phyloP scores from a whole-genome alignment of 2,888 invertebrate genomes.

The Idaea dimidiata region DNA sequence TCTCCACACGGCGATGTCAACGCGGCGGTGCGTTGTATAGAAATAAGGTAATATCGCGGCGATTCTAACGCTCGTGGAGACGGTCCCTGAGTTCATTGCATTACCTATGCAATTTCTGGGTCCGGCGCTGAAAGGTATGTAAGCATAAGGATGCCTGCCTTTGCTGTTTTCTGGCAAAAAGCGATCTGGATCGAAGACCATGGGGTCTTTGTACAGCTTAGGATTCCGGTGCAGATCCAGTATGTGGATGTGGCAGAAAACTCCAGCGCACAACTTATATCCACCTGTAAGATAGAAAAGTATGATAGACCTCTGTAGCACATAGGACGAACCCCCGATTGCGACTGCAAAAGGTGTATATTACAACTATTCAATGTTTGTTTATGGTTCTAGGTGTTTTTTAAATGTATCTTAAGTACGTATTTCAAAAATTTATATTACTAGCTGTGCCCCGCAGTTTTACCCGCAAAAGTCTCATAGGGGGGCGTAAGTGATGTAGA shows the following conservation, averaged over 20 bases:
- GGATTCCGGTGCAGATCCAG: constrained; percentile 83
- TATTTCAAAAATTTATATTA: not conserved
- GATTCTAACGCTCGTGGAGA: too few relatives aligned
- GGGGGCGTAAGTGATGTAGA: too few relatives aligned
- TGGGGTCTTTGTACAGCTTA: constrained; percentile 82
- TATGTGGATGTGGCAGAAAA: constrained; percentile 75
- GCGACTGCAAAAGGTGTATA: too few relatives aligned
- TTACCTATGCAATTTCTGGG: constrained; percentile 82
- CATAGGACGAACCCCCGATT: too few relatives aligned
- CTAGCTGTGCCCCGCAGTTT: too few relatives aligned
- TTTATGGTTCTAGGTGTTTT: too few relatives aligned
- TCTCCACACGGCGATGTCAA: too few relatives aligned
- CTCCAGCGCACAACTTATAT: constrained; percentile 68
- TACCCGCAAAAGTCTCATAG: too few relatives aligned
- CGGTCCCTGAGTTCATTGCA: not conserved
- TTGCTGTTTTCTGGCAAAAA: constrained; percentile 81
- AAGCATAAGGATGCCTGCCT: constrained; percentile 82
- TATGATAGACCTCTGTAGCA: not conserved
- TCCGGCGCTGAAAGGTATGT: constrained; percentile 85
- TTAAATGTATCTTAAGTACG: too few relatives aligned
- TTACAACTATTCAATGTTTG: too few relatives aligned
- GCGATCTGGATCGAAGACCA: constrained; percentile 85
- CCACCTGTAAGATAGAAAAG: constrained; percentile 41
- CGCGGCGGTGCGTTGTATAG: too few relatives aligned
- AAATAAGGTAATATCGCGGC: too few relatives aligned